Base-by-base conservation (phyloP, 2,888 invertebrate species). In the Teleiodes luculella region DNA sequence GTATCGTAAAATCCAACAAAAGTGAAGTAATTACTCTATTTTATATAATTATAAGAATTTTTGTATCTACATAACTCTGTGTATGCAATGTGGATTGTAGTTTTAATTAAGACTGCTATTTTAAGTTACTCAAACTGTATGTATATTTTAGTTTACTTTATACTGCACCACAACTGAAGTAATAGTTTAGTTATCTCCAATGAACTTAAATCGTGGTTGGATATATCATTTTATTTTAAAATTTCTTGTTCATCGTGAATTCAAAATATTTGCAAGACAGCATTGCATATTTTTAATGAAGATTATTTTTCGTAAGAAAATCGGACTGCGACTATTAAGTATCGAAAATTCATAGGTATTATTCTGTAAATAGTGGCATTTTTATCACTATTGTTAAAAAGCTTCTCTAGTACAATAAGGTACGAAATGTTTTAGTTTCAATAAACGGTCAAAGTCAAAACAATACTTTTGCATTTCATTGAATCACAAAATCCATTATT, bases 391-490 rank as follows among this genome's bases (percentile, higher is more conserved):
- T 7, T 16, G 51, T 51, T 53, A n/a, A 46, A 35, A 43, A 47
- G 56, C 56, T 57, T 53, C 28, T 76, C 33, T 76, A 74, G 74
- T 70, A 67, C 61, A 66, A 51, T 77, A 74, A 74, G 67, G 71
- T 77, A 69, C 63, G 67, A 72, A 72, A 70, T 76, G 66, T 72
- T 75, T 68, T 66, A 65, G 74, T 78, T 82, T 78, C 67, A 83
- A 78, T 72, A 74, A 62, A 64, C 65, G 67, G 57, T 74, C 67
- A 33, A 37, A 49, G 49, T 58, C 65, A 62, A 67, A 61, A 51
- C 41, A 35, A 59, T 52, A 53, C 51, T 36, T 41, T 61, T 60
- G 24, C 61, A 58, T 60, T 62, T 56, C 37, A 53, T 51, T n/a
- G 20, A 16, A 7, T 2, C 2, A 5, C 8, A 8, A 35, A 35